Conservation (phyloP, 2,888 invertebrate genomes). For the Zeuzera pyrina region DNA sequence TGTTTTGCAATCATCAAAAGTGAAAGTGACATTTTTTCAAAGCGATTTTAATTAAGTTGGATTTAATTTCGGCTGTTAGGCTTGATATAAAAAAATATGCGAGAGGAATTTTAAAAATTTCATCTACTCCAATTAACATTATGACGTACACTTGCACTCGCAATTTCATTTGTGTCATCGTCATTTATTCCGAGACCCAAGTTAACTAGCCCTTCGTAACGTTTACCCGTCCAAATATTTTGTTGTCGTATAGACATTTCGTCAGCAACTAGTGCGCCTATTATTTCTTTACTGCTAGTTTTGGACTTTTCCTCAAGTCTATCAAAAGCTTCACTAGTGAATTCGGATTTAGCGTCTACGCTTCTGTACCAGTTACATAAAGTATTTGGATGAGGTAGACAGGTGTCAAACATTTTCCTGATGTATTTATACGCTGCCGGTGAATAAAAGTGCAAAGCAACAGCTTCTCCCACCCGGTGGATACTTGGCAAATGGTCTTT, state of each 20-base stretch:
- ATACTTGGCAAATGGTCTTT: constrained; percentile 10
- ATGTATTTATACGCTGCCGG: constrained; percentile 8
- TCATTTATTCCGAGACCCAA: constrained; percentile 9
- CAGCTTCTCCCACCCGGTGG: constrained; percentile 8
- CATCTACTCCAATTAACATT: constrained; percentile 11
- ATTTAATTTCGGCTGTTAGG: constrained; percentile 1
- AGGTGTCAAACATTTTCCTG: constrained; percentile 3
- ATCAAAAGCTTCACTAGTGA: constrained; percentile 4
- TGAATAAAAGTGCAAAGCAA: constrained; percentile 12
- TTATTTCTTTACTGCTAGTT: constrained; percentile 4
- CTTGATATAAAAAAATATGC: constrained; percentile 15
- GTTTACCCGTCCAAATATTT: constrained; percentile 15
- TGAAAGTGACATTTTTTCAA: neutral
- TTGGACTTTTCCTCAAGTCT: constrained; percentile 3
- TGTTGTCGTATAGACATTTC: constrained; percentile 19
- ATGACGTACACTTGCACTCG: constrained; percentile 16
- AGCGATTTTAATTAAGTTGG: neutral
- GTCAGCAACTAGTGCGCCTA: constrained; percentile 8
- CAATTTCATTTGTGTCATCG: constrained; percentile 9
- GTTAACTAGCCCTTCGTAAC: constrained; percentile 11
- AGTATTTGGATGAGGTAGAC: constrained; percentile 8
- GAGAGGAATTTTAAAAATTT: constrained; percentile 14
- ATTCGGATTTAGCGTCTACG: constrained; percentile 7
- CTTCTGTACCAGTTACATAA: constrained; percentile 8
- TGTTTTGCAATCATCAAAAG: neutral